Percentiles rank a stretch among this genome's conserved stretches.
Conservation (phyloP, 2,888 invertebrate species). For the Busseola fusca region DNA sequence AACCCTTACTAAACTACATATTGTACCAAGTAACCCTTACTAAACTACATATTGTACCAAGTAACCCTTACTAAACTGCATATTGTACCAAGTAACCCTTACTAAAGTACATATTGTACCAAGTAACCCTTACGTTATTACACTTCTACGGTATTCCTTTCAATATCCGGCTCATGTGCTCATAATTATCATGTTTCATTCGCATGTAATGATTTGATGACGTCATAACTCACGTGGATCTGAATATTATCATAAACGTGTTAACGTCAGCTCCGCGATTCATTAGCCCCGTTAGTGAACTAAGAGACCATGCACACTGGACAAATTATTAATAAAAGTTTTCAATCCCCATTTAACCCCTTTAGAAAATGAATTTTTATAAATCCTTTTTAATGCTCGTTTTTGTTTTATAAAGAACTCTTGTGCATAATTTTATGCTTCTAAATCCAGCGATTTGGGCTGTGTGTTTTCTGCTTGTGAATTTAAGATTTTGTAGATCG, state of each 20-base stretch:
- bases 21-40: too few relatives aligned
- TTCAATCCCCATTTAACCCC: not conserved
- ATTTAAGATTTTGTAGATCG: not conserved
- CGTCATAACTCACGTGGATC: conserved; percentile 50
- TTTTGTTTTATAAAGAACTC: not conserved
- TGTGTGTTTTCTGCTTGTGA: not conserved
- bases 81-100: too few relatives aligned
- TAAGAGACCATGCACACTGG: conserved; percentile 22
- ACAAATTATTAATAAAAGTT: not conserved
- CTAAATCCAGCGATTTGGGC: not conserved
- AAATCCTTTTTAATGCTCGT: not conserved
- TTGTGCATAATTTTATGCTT: not conserved
- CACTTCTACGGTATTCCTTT: conserved; percentile 1
- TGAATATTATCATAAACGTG: conserved; percentile 59
- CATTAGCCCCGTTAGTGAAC: conserved; percentile 51
- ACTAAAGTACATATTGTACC: too few relatives aligned
- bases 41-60: too few relatives aligned
- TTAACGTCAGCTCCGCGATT: conserved; percentile 57
- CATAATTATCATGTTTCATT: conserved; percentile 25
- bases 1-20: too few relatives aligned
- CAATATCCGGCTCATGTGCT: not conserved
- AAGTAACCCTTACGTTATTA: too few relatives aligned
- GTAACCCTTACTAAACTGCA: too few relatives aligned
- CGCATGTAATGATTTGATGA: conserved; percentile 46
- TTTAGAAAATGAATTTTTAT: not conserved